Evolutionary conservation across 2,888 invertebrate genomes (phyloP), one percentile per base, ranked within the genome.

Genomic region (Caenorhabditis macrosperma): DNA sequence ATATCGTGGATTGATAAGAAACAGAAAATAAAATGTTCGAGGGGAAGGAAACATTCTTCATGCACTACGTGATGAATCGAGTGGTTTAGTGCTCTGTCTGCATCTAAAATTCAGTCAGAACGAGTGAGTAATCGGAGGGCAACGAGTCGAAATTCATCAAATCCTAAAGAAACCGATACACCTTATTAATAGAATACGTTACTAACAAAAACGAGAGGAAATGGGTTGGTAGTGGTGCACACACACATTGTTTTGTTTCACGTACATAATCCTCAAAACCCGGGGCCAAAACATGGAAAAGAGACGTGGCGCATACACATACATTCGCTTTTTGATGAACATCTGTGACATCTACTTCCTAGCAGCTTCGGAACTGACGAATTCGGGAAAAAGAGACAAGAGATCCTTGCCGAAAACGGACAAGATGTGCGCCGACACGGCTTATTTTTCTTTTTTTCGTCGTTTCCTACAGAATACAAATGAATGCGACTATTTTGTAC

Each of bases 401-500:
- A n/a, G n/a, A n/a, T n/a, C n/a, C n/a, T 50, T 26, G 38, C 24
- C 33, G 35, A 28, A 57, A 33, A 28, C 5, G 46, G 44, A 28
- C 4, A 55, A 35, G 35, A n/a, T 35, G 4, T 24, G 50, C 28
- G 41, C 59, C 6, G 5, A 10, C 28, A 2, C n/a, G 33, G 35
- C 28, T 26, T 64, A 44, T 54, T 55, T 48, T 35, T 57, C 15
- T n/a, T 30, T 44, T 71, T 54, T 72, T 48, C 35, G 24, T 38
- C 59, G 46, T 28, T 72, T 63, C 55, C 52, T 44, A 20, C 61
- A 26, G 63, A 72, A 72, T 72, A 72, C 71, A 72, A 72, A 72
- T 72, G 61, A 72, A 72, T 52, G 60, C 24, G 33, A 72, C 33
- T 44, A 17, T 64, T 50, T 54, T 71, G 71, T 46, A 52, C 46